Evolutionary conservation across 2,797 vertebrate genomes (phyloP), one percentile per base, ranked within the genome.

Genomic region (Cyclura pinguis): DNA sequence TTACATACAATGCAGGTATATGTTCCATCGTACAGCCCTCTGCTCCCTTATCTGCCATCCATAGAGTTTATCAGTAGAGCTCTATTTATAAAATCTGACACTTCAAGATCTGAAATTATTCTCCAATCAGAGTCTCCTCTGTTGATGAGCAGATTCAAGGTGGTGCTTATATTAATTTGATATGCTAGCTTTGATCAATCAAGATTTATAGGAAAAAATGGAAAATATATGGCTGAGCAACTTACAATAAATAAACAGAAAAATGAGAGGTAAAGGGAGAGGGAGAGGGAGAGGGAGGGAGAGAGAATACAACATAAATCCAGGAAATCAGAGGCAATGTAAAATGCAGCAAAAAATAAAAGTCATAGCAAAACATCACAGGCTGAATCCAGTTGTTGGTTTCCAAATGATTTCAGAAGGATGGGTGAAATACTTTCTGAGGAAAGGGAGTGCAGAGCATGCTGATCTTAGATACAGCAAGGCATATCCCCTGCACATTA

Each of bases 61-160:
- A 90, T 10, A 91, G 83, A 93, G 9, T 27, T 57, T 90, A 0
- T 0, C 94, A 95, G 94, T 88, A 69, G 29, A 93, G 76, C 76
- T 92, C 91, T 91, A 4, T 95, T 93, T 94, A 92, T 92, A 92
- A 91, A 47, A 78, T 69, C 81, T 88, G 91, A 92, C 88, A 90
- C 27, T 24, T 93, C 94, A 93, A 92, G 82, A 89, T 89, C 77
- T 91, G 86, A 90, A 94, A 93, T 92, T 88, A 35, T 20, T 95
- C 89, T 94, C 95, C 91, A 94, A 14, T 32, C 85, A 12, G 32
- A 88, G 90, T 93, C 84, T 94, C 18, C 6, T 92, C 10, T 27
- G 69, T 93, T 86, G 82, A 92, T 93, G 84, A 78, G 84, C n/a
- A 92, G 42, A 64, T 92, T 93, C 90, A 89, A 14, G 52, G 13